These are phyloP conservation scores for Merops nubicus DNA, from an alignment of 2,113 vertebrate genomes.

Conservation along the genomic window DNA sequence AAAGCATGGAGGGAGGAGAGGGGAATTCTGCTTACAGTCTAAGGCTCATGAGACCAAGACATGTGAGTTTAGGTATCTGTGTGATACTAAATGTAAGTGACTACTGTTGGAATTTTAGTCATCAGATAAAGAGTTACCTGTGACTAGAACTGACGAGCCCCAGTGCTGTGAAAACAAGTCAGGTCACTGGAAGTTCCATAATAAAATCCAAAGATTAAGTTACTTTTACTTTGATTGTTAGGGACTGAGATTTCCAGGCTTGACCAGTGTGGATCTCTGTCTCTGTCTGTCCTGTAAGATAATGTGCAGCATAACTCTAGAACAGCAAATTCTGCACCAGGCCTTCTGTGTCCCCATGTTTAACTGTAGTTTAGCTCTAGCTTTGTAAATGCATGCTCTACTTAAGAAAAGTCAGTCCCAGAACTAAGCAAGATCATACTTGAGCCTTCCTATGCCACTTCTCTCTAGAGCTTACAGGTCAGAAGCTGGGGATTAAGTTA, in stretches of 20 bases:
- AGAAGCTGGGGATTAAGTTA: slow-evolving; percentile 18
- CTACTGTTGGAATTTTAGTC: neutral
- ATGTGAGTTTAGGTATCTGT: neutral
- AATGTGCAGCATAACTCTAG: neutral
- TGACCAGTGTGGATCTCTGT: neutral
- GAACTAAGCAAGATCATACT: neutral
- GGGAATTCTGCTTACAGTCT: neutral
- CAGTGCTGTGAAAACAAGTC: neutral
- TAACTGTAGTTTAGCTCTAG: neutral
- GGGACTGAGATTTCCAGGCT: neutral
- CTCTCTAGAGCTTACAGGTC: neutral
- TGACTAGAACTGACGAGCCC: neutral
- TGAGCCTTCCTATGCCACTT: neutral
- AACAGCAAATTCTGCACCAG: neutral
- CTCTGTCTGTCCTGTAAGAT: neutral
- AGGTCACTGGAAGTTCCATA: neutral
- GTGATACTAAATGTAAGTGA: neutral
- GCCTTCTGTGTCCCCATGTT: neutral
- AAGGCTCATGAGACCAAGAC: neutral
- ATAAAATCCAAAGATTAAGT: neutral
- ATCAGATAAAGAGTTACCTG: neutral
- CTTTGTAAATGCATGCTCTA: neutral
- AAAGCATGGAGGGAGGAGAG: neutral
- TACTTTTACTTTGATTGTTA: neutral
- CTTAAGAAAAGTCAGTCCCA: neutral